Evolutionary conservation across 2,888 invertebrate species (phyloP).

Genomic region (Tipula confusa): DNA sequence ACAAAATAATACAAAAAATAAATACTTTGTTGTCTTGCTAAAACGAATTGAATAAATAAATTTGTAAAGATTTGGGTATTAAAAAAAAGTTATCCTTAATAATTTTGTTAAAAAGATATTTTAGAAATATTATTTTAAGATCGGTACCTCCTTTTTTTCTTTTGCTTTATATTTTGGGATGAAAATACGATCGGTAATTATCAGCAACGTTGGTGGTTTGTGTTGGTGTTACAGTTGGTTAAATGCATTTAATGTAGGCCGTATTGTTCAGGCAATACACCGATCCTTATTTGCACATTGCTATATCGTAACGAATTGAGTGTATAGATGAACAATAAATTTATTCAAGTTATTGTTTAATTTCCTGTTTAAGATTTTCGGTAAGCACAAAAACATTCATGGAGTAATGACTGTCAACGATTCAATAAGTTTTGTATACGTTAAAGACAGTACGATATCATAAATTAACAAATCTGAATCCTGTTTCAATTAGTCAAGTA

Average conservation of each 20-base stretch:
- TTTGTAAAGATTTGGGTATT: background rate
- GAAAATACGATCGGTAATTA: background rate
- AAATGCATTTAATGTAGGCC: background rate
- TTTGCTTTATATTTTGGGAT: background rate
- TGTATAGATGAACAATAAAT: too few relatives aligned
- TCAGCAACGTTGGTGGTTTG: background rate
- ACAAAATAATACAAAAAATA: background rate
- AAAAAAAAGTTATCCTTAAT: background rate
- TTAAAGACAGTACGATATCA: too few relatives aligned
- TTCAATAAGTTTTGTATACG: too few relatives aligned
- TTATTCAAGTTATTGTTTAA: too few relatives aligned
- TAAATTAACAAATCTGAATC: too few relatives aligned
- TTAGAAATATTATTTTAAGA: background rate
- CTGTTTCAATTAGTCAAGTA: too few relatives aligned
- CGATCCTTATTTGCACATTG: background rate
- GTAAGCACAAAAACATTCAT: too few relatives aligned
- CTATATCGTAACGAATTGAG: background rate
- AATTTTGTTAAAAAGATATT: background rate
- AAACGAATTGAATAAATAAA: background rate
- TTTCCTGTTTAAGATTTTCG: too few relatives aligned
- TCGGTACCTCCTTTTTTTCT: background rate
- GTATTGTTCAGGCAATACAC: background rate
- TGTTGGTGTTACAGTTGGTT: background rate
- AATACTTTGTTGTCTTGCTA: constrained; percentile 5
- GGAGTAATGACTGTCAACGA: too few relatives aligned